Percentiles rank a stretch among this genome's conserved stretches.
These are phyloP conservation scores for Rostratula benghalensis DNA, from an alignment of 2,113 vertebrate genomes.

Conservation along the genomic window DNA sequence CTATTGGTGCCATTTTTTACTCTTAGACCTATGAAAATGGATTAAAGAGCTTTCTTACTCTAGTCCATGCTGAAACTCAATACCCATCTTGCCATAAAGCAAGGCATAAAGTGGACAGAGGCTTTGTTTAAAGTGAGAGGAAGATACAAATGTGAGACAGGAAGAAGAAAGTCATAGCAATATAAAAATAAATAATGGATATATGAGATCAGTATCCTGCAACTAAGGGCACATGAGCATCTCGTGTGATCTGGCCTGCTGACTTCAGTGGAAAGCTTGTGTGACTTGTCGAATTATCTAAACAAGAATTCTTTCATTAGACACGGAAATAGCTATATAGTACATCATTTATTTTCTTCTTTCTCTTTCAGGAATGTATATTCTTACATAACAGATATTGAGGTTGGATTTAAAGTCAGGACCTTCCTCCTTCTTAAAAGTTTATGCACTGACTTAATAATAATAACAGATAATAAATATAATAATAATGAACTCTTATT, in stretches of 20 bases:
- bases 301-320: background rate
- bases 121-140: background rate
- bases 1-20: background rate
- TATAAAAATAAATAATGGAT: background rate
- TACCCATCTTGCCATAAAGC: background rate
- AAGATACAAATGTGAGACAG: background rate
- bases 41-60: background rate
- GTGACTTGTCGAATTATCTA: background rate
- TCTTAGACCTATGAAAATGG: background rate
- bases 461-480: background rate
- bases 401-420: background rate
- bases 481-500: background rate
- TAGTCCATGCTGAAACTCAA: background rate
- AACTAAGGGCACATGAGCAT: background rate
- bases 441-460: background rate
- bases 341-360: background rate
- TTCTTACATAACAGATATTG: background rate
- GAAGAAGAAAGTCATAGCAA: background rate
- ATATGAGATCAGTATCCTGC: constrained; percentile 6
- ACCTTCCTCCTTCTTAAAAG: background rate
- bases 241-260: background rate
- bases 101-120: background rate
- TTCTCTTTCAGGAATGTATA: background rate
- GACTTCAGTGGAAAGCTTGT: background rate
- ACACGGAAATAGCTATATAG: background rate